phyloP scores from a whole-genome alignment of 1,140 invertebrate species.

The Drosophila sp. region DNA sequence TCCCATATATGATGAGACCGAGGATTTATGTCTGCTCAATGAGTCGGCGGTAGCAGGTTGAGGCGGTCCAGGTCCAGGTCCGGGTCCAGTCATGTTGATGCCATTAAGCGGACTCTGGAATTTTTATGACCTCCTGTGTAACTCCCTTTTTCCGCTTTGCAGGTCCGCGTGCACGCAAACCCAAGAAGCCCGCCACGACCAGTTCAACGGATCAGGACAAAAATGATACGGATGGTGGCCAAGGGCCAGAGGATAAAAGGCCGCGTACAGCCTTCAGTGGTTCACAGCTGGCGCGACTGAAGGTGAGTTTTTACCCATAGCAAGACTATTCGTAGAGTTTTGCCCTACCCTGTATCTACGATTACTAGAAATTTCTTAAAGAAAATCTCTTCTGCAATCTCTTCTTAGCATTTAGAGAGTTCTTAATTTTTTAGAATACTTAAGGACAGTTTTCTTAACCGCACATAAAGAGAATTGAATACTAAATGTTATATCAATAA shows the following conservation, averaged over 20 bases:
- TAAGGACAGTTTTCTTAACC: too few species aligned
- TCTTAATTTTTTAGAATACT: too few species aligned
- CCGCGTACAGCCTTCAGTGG: slow-evolving; percentile 98
- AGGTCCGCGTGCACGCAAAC: slow-evolving; percentile 95
- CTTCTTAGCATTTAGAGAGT: too few species aligned
- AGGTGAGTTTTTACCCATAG: slow-evolving; percentile 83
- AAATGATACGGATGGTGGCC: slow-evolving; percentile 32
- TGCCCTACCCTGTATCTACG: neutral
- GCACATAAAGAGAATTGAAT: too few species aligned
- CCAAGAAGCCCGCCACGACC: slow-evolving; percentile 87
- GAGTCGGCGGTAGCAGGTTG: slow-evolving; percentile 44
- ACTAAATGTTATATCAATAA: too few species aligned
- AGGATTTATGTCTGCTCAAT: slow-evolving; percentile 72
- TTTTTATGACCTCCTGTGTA: slow-evolving; percentile 71
- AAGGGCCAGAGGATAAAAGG: slow-evolving; percentile 92
- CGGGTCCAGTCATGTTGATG: slow-evolving; percentile 67
- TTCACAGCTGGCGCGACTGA: slow-evolving; percentile 95
- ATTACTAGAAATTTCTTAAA: neutral
- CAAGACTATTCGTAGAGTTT: neutral
- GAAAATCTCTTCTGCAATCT: too few species aligned
- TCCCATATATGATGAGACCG: slow-evolving; percentile 59
- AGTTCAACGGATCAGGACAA: slow-evolving; percentile 64
- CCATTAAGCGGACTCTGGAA: slow-evolving; percentile 72
- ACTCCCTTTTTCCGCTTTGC: slow-evolving; percentile 39
- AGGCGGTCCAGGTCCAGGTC: slow-evolving; percentile 10